A percentile compares a stretch with the other conserved stretches of the same genome.
Evolutionary conservation across 2,113 vertebrate species (phyloP).

Genomic region (Proteles cristata): DNA sequence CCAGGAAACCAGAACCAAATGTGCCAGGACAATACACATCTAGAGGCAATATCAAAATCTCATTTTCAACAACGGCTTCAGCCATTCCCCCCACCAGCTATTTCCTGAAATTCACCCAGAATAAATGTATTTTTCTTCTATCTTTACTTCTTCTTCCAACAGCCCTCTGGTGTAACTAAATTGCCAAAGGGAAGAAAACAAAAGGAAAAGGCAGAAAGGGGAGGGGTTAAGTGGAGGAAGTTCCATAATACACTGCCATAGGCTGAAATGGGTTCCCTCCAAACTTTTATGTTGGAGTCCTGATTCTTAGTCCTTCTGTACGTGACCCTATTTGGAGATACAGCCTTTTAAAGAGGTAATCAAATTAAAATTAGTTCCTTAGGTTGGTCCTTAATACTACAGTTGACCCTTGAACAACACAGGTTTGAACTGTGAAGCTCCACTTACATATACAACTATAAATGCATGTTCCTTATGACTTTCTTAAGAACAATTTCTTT

Average conservation of each 20-base stretch:
- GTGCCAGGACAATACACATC: background rate
- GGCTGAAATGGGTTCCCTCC: background rate
- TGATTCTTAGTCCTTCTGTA: background rate
- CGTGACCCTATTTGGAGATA: background rate
- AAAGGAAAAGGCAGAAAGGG: background rate
- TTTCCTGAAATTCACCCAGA: constrained; percentile 4
- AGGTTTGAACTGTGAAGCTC: background rate
- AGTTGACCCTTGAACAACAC: background rate
- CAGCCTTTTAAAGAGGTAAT: background rate
- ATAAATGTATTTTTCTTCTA: constrained; percentile 2
- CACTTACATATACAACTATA: background rate
- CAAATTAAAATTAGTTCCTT: background rate
- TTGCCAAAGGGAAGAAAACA: background rate
- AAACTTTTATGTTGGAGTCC: background rate
- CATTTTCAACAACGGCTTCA: background rate
- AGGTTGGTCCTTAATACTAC: background rate
- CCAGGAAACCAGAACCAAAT: background rate
- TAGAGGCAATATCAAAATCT: background rate
- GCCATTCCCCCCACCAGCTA: background rate
- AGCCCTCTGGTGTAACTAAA: constrained; percentile 8
- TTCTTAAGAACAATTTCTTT: background rate
- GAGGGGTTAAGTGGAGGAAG: background rate
- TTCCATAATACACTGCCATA: background rate
- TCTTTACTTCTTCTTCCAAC: background rate
- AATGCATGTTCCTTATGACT: background rate